Evolutionary conservation across 2,113 vertebrate species (phyloP).

Genomic region (Scopus umbretta): DNA sequence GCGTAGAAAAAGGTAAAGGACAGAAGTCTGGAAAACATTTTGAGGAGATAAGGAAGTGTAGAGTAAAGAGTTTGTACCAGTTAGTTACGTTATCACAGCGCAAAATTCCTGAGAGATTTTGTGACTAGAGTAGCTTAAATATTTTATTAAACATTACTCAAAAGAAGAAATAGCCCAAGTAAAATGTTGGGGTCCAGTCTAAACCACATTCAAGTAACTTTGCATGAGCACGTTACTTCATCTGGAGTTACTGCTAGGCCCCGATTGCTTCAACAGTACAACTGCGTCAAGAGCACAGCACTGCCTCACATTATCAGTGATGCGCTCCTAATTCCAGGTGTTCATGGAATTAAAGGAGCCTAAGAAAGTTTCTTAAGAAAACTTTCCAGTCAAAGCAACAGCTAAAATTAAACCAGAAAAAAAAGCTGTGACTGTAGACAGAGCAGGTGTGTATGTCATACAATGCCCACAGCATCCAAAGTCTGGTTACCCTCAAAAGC

Average conservation of each 20-base stretch:
- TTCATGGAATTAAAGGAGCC: not conserved
- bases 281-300: not conserved
- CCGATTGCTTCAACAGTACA: accelerated
- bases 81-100: not conserved
- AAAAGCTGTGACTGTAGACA: not conserved
- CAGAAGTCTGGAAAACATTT: not conserved
- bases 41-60: not conserved
- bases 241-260: not conserved
- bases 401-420: not conserved
- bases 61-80: not conserved
- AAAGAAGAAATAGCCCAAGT: not conserved
- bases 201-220: not conserved
- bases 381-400: not conserved
- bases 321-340: not conserved
- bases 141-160: not conserved
- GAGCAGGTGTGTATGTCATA: not conserved
- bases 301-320: not conserved
- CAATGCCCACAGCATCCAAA: not conserved
- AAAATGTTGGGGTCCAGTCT: not conserved
- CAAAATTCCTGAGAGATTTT: not conserved
- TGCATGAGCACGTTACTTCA: not conserved
- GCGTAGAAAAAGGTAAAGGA: not conserved
- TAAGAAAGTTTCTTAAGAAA: not conserved
- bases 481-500: not conserved
- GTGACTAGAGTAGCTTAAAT: not conserved